Conservation (phyloP, 1,140 invertebrate species). For the Tetramorium parvispinum region DNA sequence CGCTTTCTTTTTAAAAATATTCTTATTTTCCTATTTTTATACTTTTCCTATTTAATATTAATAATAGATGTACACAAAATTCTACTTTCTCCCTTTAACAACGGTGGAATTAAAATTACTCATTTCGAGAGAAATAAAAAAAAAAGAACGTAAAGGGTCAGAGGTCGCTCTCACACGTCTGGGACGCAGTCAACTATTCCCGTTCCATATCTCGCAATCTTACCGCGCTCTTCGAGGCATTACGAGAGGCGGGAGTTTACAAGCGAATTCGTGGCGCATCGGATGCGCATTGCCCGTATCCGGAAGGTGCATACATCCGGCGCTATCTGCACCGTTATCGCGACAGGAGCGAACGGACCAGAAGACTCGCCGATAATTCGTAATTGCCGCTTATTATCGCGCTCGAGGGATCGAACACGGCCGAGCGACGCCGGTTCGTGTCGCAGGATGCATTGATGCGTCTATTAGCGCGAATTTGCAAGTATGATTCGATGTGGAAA, state of each 20-base stretch:
- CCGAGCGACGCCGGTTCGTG: slow-evolving; percentile 71
- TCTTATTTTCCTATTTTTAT: neutral
- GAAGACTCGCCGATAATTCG: slow-evolving; percentile 80
- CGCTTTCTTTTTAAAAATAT: neutral
- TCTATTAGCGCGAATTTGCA: slow-evolving; percentile 82
- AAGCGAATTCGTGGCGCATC: slow-evolving; percentile 8
- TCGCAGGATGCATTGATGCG: slow-evolving; percentile 80
- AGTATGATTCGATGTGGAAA: slow-evolving; percentile 80
- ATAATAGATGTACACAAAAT: neutral
- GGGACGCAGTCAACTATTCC: slow-evolving; percentile 25
- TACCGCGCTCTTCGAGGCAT: slow-evolving; percentile 45
- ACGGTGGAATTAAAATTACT: neutral
- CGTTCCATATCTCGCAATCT: slow-evolving; percentile 60
- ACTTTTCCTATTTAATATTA: neutral
- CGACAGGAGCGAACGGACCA: slow-evolving; percentile 68
- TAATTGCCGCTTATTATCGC: slow-evolving; percentile 80
- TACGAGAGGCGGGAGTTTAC: slow-evolving; percentile 40
- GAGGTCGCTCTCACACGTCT: slow-evolving; percentile 55
- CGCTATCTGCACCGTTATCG: slow-evolving; percentile 72
- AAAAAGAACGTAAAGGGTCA: slow-evolving; percentile 14
- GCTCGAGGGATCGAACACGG: slow-evolving; percentile 73
- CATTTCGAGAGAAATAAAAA: neutral
- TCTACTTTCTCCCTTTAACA: neutral
- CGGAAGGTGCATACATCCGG: slow-evolving; percentile 78
- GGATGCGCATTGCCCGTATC: slow-evolving; percentile 66